Percentiles rank a stretch among this genome's conserved stretches.
Conservation (phyloP, 2,113 vertebrate species). For the Paramormyrops kingsleyae region DNA sequence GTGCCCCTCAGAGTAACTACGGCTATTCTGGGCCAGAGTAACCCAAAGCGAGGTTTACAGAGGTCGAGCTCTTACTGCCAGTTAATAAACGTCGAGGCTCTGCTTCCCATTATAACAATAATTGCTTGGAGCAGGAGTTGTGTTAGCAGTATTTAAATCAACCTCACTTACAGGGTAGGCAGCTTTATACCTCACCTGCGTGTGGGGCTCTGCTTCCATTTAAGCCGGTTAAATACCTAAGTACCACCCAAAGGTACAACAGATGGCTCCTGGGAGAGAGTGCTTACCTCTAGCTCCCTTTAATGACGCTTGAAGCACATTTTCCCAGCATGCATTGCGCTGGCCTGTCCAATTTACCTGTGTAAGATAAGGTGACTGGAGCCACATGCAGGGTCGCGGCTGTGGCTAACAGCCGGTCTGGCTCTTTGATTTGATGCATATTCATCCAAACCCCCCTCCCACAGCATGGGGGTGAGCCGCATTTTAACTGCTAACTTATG, state of each 20-base stretch:
- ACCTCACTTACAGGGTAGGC: neutral
- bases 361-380: neutral
- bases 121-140: neutral
- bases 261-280: neutral
- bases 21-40: neutral
- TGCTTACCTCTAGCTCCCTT: neutral
- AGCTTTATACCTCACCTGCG: neutral
- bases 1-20: neutral
- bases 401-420: neutral
- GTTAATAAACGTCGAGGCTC: neutral
- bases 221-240: neutral
- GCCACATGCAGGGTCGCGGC: neutral
- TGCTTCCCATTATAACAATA: neutral
- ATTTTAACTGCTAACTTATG: neutral
- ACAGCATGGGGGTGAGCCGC: neutral
- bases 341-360: neutral
- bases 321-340: neutral
- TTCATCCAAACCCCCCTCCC: neutral
- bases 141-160: neutral
- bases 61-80: neutral
- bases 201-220: neutral
- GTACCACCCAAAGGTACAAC: neutral
- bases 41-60: neutral
- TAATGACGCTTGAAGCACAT: neutral
- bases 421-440: neutral